phyloP scores from a whole-genome alignment of 2,797 vertebrate species.

The Arnoldichthys spilopterus region DNA sequence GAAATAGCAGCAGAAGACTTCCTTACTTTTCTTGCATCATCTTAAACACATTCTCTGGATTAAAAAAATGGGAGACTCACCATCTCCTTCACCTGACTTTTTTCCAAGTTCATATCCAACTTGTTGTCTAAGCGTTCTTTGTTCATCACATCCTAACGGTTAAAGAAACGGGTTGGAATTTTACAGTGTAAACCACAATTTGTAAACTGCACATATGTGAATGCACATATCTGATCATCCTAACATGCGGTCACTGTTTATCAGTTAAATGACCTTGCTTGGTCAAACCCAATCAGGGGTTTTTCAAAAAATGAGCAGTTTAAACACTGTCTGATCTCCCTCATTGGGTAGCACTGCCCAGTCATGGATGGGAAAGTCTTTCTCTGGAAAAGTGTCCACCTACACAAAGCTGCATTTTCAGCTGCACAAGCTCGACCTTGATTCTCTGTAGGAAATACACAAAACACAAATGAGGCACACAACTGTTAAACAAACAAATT shows the following conservation, averaged over 20 bases:
- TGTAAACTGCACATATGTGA: no score
- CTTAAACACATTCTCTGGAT: neutral
- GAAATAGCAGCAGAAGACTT: neutral
- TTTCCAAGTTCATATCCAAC: constrained; percentile 91
- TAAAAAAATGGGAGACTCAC: constrained; percentile 74
- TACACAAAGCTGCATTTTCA: constrained; percentile 89
- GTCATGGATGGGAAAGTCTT: no score
- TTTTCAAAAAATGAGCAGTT: constrained; percentile 1
- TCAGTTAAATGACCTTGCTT: neutral
- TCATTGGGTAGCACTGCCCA: no score
- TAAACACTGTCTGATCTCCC: no score
- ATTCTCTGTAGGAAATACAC: constrained; percentile 81
- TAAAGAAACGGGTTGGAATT: neutral
- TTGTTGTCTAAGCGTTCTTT: constrained; percentile 88
- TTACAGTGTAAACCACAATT: no score
- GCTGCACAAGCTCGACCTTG: constrained; percentile 86
- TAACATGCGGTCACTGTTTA: neutral
- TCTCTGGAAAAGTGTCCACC: constrained; percentile 73
- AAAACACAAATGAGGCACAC: neutral
- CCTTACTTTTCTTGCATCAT: neutral
- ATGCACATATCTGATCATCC: no score
- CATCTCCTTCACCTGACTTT: constrained; percentile 91
- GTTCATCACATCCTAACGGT: constrained; percentile 87
- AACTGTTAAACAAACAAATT: neutral
- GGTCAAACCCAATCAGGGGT: neutral